Evolutionary conservation across 2,888 invertebrate species (phyloP), one percentile per base, ranked within the genome.

Genomic region (Lottia scabra): DNA sequence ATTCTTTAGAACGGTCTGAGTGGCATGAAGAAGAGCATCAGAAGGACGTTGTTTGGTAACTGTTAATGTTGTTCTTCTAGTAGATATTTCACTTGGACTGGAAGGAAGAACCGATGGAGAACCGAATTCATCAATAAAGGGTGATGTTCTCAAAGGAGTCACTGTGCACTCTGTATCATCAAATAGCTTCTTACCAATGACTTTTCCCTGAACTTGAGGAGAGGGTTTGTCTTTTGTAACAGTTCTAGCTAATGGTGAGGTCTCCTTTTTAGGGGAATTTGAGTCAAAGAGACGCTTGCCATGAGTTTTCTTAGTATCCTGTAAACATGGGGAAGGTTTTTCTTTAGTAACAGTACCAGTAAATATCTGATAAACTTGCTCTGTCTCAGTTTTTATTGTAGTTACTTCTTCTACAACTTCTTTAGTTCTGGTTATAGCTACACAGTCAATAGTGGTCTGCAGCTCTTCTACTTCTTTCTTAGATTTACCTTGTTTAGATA

Each of bases 11-110:
- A 56, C 30, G 6, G 62, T 62, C 70, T 67, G 72, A 67, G 74
- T 75, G 66, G 76, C 75, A 26, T 78, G 73, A 2, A 80, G 66
- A 12, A 85, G 78, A 23, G 82, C 83, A 72, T 83, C 82, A 19
- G 83, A 82, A 26, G 83, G 81, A 43, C 78, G 73, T 19, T 81
- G 77, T 64, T 84, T 84, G 15, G 81, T 82, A 12, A 83, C 80
- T 10, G 84, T 84, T 64, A 81, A 65, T 15, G 85, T 81, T 5
- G 77, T 74, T 62, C 79, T 64, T 43, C 80, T 77, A n/a, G 75
- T 70, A 12, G 65, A 67, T 10, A 19, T 38, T 27, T 70, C 70
- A 27, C 68, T 43, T 13, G 80, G 78, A 46, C 75, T 75, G 26
- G 70, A 68, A 4, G 75, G 74, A n/a, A 76, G 48, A 30, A 56